Conservation (phyloP, 2,888 invertebrate species). For the Apamea crenata region DNA sequence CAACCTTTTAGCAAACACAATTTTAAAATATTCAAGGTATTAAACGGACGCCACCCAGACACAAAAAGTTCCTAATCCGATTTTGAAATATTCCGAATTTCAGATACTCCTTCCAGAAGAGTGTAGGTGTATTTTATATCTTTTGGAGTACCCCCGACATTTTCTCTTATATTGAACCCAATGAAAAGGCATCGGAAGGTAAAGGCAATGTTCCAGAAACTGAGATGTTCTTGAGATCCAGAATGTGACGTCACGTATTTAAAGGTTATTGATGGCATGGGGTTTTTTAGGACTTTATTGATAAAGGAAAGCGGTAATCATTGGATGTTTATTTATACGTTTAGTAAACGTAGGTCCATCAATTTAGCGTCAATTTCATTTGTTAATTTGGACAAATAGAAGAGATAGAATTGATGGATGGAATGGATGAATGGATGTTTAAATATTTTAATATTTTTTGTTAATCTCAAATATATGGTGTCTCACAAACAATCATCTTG, state of each 20-base stretch:
- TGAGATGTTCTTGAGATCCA: slow-evolving; percentile 40
- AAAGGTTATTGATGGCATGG: slow-evolving; percentile 24
- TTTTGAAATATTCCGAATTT: slow-evolving; percentile 38
- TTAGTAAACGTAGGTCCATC: not conserved
- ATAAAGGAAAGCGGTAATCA: not conserved
- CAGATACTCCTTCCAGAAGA: slow-evolving; percentile 48
- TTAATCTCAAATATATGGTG: not conserved
- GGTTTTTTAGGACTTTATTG: slow-evolving; percentile 6
- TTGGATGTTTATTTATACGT: not conserved
- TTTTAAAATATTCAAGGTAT: slow-evolving; percentile 50
- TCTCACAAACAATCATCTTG: not conserved
- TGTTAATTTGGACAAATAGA: not conserved
- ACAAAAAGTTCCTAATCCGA: slow-evolving; percentile 38
- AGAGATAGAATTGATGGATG: not conserved
- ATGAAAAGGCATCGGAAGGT: slow-evolving; percentile 57
- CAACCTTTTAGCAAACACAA: slow-evolving; percentile 37
- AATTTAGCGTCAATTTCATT: not conserved
- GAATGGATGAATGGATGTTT: too few relatives aligned
- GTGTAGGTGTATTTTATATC: slow-evolving; percentile 28
- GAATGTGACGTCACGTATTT: slow-evolving; percentile 38
- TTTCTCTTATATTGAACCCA: slow-evolving; percentile 57
- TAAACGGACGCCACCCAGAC: slow-evolving; percentile 48
- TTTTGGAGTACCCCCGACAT: slow-evolving; percentile 30
- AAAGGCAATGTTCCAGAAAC: slow-evolving; percentile 50
- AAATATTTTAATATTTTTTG: not conserved